Base-by-base conservation (phyloP, 2,113 vertebrate genomes). In the Hymenochirus boettgeri region DNA sequence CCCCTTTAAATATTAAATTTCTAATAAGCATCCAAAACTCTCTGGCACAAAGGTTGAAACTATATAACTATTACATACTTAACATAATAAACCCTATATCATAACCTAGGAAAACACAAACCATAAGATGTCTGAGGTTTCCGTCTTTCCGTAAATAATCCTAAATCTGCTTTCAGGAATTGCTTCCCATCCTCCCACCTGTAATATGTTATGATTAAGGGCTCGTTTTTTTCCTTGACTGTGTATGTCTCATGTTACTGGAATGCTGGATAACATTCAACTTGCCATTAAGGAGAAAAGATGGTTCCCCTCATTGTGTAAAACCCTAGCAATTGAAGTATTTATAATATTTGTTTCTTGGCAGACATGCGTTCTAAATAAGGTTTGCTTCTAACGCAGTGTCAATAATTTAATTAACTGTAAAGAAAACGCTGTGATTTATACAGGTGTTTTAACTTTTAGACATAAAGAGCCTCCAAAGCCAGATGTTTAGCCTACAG, bases 301-400 rank as follows among this genome's bases (percentile, higher is more conserved):
- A 48, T 48, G 46, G 46, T 21, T 48, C 46, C 19, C 5, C 19
- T 48, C 18, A 48, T 48, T 48, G 4, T 48, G 21, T 7, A 48
- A 42, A 48, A 22, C 46, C 46, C 46, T 48, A 48, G 19, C 46
- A 48, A 48, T 48, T 48, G 46, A 48, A 23, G 13, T 48, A 18
- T 48, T 48, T 10, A 48, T 48, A 48, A 48, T 48, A 48, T 48
- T 48, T 48, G 46, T 48, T 23, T 48, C 46, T 48, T 48, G 46
- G 46, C 46, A 48, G 46, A 48, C 46, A 48, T 5, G 46, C 46
- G 22, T 22, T 22, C 46, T 48, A 48, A 48, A 48, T 48, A 11
- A 48, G 21, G 8, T 21, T 48, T 48, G 46, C 22, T 48, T 22
- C 10, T 48, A 48, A 22, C 42, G 18, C 4, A 48, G 46, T 48